Percentiles rank a stretch among this genome's conserved stretches.
Conservation (phyloP, 2,113 vertebrate species). For the Echinops telfairi region DNA sequence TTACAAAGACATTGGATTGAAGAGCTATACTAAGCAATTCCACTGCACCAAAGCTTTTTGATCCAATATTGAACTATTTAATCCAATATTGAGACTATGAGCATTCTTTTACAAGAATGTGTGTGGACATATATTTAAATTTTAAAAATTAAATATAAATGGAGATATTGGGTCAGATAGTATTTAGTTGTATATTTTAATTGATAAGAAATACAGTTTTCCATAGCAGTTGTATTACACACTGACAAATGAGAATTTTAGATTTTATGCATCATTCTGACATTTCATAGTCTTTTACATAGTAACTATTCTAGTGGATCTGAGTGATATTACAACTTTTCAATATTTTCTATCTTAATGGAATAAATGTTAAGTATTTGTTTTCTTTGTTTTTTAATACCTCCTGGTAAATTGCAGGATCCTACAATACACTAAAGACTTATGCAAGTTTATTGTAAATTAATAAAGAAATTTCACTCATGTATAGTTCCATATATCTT, state of each 20-base stretch:
- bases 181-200: neutral
- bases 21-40: no score
- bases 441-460: neutral
- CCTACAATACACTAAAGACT: neutral
- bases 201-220: no score
- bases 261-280: neutral
- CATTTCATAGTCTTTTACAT: neutral
- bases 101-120: neutral
- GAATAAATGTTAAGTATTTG: neutral
- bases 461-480: no score
- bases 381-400: neutral
- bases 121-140: neutral
- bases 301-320: neutral
- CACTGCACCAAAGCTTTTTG: neutral
- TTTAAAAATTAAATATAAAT: conserved; percentile 33
- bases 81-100: neutral
- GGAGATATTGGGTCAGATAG: neutral
- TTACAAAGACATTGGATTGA: no score
- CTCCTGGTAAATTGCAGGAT: neutral
- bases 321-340: neutral
- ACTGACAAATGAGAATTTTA: neutral
- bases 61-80: neutral
- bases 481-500: no score
- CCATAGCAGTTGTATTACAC: no score
- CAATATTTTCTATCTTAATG: neutral